Evolutionary conservation across 2,888 invertebrate genomes (phyloP), one percentile per base, ranked within the genome.

Genomic region (Aphodius sticticus): DNA sequence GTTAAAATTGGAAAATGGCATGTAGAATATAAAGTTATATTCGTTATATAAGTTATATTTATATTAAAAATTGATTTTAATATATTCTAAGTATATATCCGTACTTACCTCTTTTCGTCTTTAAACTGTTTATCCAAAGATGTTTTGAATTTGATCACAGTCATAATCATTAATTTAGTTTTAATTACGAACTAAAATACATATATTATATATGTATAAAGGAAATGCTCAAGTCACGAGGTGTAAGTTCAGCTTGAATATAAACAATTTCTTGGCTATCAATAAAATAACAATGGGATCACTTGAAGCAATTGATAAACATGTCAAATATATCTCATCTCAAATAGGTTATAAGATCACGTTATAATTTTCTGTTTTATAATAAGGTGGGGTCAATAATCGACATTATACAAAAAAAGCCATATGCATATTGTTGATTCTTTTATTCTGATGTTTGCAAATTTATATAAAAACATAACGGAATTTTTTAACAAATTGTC

Each of bases 391-490:
- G 72, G 35, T 16, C 72, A 72, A 72, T 72, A 14, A 4, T 16
- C 35, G n/a, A 74, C 9, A 53, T 26, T n/a, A 35, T 16, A 12
- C 74, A 78, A 75, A 70, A 78, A 78, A 78, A 75, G 37, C 16
- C 53, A 14, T 70, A 6, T 76, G 75, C n/a, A 75, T 76, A 76
- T 78, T 76, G 76, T 78, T 76, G 36, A 77, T 77, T 79, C 75
- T 79, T 77, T 81, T 81, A 77, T 78, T 81, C 78, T 78, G 81
- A 81, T 77, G 78, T 79, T 81, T 79, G 77, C 79, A 79, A 88
- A 87, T 88, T 87, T 87, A 87, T 87, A 87, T 88, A 88, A 88
- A 88, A 88, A 88, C 88, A 88, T 88, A 88, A 88, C 88, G 87
- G 87, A 88, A 87, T 87, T 86, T 26, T 70, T 86, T 87, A 88